Percentiles rank a stretch among this genome's conserved stretches.
These are phyloP conservation scores for Drosophila paucipuncta DNA, from an alignment of 2,888 invertebrate genomes.

Conservation along the genomic window DNA sequence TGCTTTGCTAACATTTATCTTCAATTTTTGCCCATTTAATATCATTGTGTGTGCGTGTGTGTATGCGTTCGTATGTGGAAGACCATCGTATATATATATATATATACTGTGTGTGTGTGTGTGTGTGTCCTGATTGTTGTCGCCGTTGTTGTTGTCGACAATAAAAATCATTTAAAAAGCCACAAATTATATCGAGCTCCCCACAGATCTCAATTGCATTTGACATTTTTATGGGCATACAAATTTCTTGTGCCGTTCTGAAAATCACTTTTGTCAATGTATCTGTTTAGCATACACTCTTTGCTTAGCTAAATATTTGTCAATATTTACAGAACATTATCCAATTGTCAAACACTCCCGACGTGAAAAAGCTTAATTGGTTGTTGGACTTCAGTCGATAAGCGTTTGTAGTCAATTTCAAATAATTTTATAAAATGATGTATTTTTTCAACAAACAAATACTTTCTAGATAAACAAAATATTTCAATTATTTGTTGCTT, in stretches of 20 bases:
- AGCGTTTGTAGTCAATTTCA: neutral
- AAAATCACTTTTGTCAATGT: conserved; percentile 11
- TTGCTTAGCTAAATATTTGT: neutral
- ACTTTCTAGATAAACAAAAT: neutral
- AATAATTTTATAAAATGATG: neutral
- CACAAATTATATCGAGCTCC: conserved; percentile 68
- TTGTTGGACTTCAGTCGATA: neutral
- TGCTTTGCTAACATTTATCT: conserved; percentile 67
- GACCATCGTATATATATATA: neutral
- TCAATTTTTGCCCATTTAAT: conserved; percentile 49
- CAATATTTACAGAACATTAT: neutral
- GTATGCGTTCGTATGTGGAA: neutral
- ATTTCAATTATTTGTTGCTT: neutral
- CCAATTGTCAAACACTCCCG: neutral
- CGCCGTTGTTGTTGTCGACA: conserved; percentile 52
- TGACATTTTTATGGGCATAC: conserved; percentile 60
- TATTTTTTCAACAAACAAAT: neutral
- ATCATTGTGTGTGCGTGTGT: conserved; percentile 1
- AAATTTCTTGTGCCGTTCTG: conserved; percentile 7
- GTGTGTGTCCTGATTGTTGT: conserved; percentile 38
- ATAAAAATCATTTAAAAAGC: conserved; percentile 78
- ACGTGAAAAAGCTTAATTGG: neutral
- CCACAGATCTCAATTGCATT: conserved; percentile 50
- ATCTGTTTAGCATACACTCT: neutral
- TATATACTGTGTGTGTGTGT: conserved; percentile 13